Evolutionary conservation across 2,888 invertebrate species (phyloP).

Genomic region (Phyto melanocephala): DNA sequence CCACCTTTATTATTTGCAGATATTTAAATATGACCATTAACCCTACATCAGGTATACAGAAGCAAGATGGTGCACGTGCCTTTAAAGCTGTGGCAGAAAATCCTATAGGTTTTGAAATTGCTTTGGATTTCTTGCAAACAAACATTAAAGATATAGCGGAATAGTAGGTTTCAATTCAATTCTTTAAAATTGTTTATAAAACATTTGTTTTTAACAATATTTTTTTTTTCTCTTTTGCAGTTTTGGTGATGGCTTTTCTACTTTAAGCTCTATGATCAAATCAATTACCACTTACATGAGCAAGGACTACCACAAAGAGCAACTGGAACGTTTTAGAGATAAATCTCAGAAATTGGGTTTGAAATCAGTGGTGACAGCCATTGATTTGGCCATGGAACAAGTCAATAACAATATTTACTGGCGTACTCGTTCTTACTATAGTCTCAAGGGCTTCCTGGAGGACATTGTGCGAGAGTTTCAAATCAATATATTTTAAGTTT

Average conservation of each 20-base stretch:
- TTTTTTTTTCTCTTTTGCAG: no score
- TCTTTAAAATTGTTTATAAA: background rate
- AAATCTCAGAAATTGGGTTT: conserved; percentile 75
- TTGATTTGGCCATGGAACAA: conserved; percentile 77
- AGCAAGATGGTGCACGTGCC: conserved; percentile 82
- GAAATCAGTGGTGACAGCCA: conserved; percentile 74
- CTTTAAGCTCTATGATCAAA: conserved; percentile 80
- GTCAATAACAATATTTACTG: conserved; percentile 79
- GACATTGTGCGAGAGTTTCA: conserved; percentile 76
- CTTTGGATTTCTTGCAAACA: conserved; percentile 81
- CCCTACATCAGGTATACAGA: conserved; percentile 80
- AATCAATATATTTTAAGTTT: conserved; percentile 75
- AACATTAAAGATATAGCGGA: conserved; percentile 78
- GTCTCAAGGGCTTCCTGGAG: conserved; percentile 75
- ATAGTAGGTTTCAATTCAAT: conserved; percentile 73
- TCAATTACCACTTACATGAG: conserved; percentile 81
- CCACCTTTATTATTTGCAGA: conserved; percentile 71
- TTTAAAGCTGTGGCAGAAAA: conserved; percentile 82
- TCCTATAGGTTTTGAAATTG: conserved; percentile 81
- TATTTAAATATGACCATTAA: conserved; percentile 80
- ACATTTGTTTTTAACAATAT: background rate
- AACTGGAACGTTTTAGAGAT: conserved; percentile 74
- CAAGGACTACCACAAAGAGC: conserved; percentile 79
- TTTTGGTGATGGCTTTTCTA: conserved; percentile 81
- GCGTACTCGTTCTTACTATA: conserved; percentile 77